Base-by-base conservation (phyloP, 2,797 vertebrate genomes). In the Trachurus trachurus region DNA sequence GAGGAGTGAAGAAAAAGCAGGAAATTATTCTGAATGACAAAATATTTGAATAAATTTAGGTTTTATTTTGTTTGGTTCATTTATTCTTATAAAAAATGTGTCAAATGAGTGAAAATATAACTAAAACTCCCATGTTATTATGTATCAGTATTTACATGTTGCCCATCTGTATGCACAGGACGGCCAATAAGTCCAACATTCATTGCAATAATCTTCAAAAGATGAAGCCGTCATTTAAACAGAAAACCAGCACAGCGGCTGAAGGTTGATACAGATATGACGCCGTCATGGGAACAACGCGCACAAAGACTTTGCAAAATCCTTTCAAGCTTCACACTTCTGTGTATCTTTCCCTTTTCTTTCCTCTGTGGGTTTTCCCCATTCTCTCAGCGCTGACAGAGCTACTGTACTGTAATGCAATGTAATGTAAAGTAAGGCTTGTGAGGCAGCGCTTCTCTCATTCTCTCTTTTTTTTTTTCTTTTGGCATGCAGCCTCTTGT, bases 351-450 rank as follows among this genome's bases (percentile, higher is more conserved):
- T 40, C 4, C 74, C 66, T 71, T 67, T 52, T 21, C 45, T 21
- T 44, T 64, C 40, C 12, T 72, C 44, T 49, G 61, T 67, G 67
- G 53, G 62, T 57, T 71, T 71, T 40, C 17, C 47, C 17, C 52
- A 52, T 57, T 78, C 67, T 74, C 67, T 29, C 53, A 52, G 78
- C 75, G 62, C 71, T 19, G 16, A 6, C 31, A 83, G 75, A 66
- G 68, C 26, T n/a, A 26, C 26, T 26, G 26, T 26, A 26, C 26
- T 26, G 26, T 26, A 26, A 26, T 26, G 26, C 6, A 40, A 40
- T 40, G 39, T 56, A 58, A 79, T 45, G 44, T 16, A 34, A 40
- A 9, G 39, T 9, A 22, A 72, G 10, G n/a, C 70, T 77, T 47
- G 4, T 31, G 66, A 60, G 54, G 34, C 47, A 47, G 71, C 5